Conservation (phyloP, 2,113 vertebrate genomes). For the Daubentonia madagascariensis region DNA sequence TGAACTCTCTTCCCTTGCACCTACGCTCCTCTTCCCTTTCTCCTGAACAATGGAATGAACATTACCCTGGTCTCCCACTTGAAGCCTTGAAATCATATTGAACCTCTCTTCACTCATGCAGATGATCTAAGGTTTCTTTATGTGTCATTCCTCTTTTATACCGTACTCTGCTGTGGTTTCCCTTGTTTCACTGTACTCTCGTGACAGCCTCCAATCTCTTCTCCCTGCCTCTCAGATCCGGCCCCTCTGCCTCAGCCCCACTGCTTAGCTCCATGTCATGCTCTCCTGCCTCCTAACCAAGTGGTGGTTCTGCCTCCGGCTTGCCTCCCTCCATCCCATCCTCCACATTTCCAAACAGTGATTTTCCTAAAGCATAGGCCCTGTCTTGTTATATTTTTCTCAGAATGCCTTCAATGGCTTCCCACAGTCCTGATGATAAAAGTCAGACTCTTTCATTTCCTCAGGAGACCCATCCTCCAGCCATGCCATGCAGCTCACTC, state of each 20-base stretch:
- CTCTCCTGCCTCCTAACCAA: background rate
- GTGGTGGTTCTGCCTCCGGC: background rate
- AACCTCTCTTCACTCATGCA: no score
- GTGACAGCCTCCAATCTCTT: background rate
- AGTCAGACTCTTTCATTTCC: background rate
- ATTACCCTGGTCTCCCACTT: background rate
- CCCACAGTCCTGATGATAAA: background rate
- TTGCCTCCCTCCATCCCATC: background rate
- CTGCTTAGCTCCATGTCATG: background rate
- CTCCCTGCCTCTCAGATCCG: background rate
- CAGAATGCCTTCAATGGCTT: background rate
- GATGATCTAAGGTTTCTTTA: background rate
- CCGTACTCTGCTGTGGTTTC: background rate
- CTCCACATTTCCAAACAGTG: background rate
- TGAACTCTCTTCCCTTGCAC: no score
- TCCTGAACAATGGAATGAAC: background rate
- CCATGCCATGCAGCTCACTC: background rate
- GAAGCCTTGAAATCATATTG: background rate
- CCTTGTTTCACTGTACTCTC: background rate
- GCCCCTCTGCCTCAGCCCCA: background rate
- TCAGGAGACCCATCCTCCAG: background rate
- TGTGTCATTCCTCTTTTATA: background rate
- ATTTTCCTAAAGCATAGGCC: background rate
- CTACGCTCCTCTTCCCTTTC: background rate
- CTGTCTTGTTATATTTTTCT: background rate